These are phyloP conservation scores for Pelochelys cantorii DNA, from an alignment of 2,797 vertebrate genomes.

Conservation along the genomic window DNA sequence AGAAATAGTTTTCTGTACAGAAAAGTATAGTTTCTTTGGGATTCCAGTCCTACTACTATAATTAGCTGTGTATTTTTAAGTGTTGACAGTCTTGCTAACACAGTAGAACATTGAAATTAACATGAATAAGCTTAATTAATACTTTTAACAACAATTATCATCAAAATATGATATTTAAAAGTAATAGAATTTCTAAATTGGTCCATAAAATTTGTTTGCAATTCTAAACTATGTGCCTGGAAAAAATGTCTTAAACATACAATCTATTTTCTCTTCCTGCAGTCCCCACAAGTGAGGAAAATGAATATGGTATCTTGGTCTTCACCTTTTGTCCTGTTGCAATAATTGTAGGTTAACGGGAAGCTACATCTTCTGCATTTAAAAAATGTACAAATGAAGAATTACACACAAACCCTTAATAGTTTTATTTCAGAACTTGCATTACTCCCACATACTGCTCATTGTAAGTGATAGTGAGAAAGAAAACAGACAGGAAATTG, in stretches of 20 bases:
- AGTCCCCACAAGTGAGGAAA: neutral
- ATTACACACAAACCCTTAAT: neutral
- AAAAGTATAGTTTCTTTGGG: neutral
- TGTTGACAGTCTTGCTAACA: neutral
- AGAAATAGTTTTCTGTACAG: neutral
- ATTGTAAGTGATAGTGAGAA: neutral
- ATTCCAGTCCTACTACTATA: neutral
- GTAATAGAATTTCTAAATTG: neutral
- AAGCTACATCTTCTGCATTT: neutral
- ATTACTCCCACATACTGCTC: constrained; percentile 36
- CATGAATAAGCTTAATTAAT: neutral
- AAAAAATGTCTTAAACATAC: neutral
- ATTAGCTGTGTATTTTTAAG: neutral
- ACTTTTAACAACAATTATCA: neutral
- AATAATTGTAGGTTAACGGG: neutral
- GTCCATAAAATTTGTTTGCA: neutral
- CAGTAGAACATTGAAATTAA: neutral
- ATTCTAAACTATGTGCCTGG: neutral
- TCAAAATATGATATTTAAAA: neutral
- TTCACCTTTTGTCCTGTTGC: neutral
- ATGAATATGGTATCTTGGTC: neutral
- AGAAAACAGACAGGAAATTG: neutral
- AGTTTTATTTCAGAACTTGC: neutral
- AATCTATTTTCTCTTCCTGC: neutral
- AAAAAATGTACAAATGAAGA: neutral